These are phyloP conservation scores for Andrena hattorfiana DNA, from an alignment of 2,888 invertebrate species.

Conservation along the genomic window DNA sequence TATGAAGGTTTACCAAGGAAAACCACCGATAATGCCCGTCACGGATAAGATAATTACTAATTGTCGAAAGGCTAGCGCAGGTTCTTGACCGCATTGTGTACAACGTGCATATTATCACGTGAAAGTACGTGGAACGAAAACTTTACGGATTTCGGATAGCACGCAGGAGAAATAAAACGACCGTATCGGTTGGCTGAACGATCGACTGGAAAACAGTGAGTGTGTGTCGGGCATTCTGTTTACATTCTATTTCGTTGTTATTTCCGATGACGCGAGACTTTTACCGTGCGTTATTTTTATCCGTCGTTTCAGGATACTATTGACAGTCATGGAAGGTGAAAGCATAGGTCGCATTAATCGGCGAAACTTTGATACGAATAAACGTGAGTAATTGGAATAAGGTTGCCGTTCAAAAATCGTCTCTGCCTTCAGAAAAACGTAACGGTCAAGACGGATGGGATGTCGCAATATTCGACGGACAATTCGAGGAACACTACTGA, in stretches of 20 bases:
- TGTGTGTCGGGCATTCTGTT: background rate
- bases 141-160: constrained; percentile 28
- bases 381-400: constrained; percentile 13
- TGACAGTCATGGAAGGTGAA: constrained; percentile 7
- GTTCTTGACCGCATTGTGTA: constrained; percentile 48
- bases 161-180: background rate
- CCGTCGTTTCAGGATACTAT: background rate
- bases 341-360: constrained; percentile 10
- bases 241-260: background rate
- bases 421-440: constrained; percentile 2
- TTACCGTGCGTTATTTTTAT: background rate
- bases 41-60: constrained; percentile 40
- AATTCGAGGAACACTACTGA: constrained; percentile 12
- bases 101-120: constrained; percentile 12
- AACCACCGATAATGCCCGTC: constrained; percentile 6
- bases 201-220: background rate
- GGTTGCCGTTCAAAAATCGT: constrained; percentile 4
- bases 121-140: constrained; percentile 52
- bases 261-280: background rate
- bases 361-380: constrained; percentile 14
- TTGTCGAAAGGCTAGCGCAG: constrained; percentile 48
- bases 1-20: constrained; percentile 28
- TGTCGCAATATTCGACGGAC: background rate
- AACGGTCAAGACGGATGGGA: background rate
- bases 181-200: background rate